Conservation (phyloP, 2,888 invertebrate species). For the Mesorhabditis belari region DNA sequence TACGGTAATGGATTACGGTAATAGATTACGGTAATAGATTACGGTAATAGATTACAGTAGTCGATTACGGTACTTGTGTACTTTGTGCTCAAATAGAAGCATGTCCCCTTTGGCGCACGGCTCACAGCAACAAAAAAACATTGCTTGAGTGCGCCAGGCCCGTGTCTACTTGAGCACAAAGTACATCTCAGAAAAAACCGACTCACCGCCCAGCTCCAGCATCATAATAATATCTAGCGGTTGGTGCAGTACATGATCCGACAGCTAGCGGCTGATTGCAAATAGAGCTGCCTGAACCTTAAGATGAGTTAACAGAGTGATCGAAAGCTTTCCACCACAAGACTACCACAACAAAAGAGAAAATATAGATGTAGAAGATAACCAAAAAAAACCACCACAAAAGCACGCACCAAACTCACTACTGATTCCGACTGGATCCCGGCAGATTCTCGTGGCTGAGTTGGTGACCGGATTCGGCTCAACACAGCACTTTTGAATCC, state of each 20-base stretch:
- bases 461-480: conserved; percentile 50
- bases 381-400: background rate
- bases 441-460: conserved; percentile 46
- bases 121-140: background rate
- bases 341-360: background rate
- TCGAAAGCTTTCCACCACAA: background rate
- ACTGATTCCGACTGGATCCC: conserved; percentile 47
- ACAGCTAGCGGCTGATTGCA: conserved; percentile 46
- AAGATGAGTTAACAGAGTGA: background rate
- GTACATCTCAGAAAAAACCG: no score
- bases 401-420: conserved; percentile 17
- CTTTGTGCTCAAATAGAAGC: background rate
- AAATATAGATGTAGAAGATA: background rate
- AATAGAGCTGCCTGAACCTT: conserved; percentile 34
- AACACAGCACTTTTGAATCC: conserved; percentile 52
- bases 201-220: conserved; percentile 26
- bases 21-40: background rate
- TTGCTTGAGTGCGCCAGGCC: background rate
- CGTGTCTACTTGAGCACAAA: no score
- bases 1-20: background rate
- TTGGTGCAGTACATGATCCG: conserved; percentile 42
- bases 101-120: background rate
- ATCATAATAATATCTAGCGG: conserved; percentile 45
- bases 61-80: background rate
- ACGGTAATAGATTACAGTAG: background rate